Percentiles rank a stretch among this genome's conserved stretches.
Evolutionary conservation across 1,140 invertebrate genomes (phyloP).

Genomic region (Trinorchestia longiramus): DNA sequence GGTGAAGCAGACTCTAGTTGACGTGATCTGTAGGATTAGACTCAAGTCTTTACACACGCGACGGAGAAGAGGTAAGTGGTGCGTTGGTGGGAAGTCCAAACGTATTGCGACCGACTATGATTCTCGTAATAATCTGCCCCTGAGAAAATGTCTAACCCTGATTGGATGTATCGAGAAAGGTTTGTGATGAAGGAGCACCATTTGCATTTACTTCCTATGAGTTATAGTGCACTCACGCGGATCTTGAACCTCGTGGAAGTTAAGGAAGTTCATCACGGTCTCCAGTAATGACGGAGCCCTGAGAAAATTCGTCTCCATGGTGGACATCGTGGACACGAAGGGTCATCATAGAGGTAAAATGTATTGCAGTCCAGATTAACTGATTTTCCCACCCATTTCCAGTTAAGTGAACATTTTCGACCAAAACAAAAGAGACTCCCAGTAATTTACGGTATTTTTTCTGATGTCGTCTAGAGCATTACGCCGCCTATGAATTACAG

Average conservation of each 20-base stretch:
- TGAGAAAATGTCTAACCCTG: neutral
- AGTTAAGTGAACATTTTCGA: constrained; percentile 50
- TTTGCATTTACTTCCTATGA: constrained; percentile 39
- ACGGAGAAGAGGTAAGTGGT: neutral
- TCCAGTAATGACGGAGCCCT: constrained; percentile 11
- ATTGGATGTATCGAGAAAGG: neutral
- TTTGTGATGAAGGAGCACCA: neutral
- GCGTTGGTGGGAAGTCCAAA: neutral
- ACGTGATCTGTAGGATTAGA: neutral
- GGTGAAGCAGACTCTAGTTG: neutral
- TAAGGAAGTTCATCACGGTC: neutral
- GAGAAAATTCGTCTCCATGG: constrained; percentile 7
- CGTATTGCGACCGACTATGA: neutral
- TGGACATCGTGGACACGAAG: constrained; percentile 51
- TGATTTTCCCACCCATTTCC: constrained; percentile 52
- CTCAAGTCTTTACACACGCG: neutral
- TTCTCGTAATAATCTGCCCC: neutral
- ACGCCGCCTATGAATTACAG: neutral
- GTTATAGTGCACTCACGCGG: constrained; percentile 16
- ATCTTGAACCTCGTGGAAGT: constrained; percentile 29
- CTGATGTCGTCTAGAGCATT: neutral
- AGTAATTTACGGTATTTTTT: neutral
- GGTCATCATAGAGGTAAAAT: constrained; percentile 54
- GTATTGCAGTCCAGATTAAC: constrained; percentile 50
- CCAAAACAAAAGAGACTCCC: constrained; percentile 43